Percentiles rank a stretch among this genome's conserved stretches.
phyloP scores from a whole-genome alignment of 2,888 invertebrate species.

The Ashinkailepas kermadecensis region DNA sequence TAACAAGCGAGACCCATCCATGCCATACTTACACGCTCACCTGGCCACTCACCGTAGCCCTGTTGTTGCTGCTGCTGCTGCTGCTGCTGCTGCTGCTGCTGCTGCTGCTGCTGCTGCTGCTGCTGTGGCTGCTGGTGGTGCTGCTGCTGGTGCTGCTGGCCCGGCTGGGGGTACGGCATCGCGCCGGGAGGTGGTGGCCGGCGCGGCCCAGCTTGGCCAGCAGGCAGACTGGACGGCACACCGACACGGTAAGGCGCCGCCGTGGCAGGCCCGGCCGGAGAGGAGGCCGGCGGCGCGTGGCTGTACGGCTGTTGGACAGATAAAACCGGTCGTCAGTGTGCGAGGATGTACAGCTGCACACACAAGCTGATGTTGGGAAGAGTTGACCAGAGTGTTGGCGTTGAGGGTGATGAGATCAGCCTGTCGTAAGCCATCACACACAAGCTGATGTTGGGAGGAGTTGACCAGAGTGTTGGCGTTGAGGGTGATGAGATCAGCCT shows the following conservation, averaged over 20 bases:
- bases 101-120: background rate
- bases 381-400: too few species aligned
- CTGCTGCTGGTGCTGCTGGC: background rate
- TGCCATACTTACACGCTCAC: background rate
- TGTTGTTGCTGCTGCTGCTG: background rate
- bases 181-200: constrained; percentile 1
- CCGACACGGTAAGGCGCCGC: background rate
- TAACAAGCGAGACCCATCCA: too few species aligned
- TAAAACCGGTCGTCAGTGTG: too few species aligned
- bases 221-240: background rate
- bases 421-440: too few species aligned
- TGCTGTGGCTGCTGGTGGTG: background rate
- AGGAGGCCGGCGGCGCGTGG: background rate
- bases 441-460: too few species aligned
- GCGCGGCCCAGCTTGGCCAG: background rate
- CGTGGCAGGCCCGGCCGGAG: background rate
- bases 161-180: background rate
- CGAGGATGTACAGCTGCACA: too few species aligned
- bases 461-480: too few species aligned
- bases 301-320: background rate
- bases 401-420: too few species aligned
- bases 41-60: background rate
- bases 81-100: background rate
- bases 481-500: too few species aligned
- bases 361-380: too few species aligned